Evolutionary conservation across 2,113 vertebrate genomes (phyloP), one percentile per base, ranked within the genome.

Genomic region (Leucosticte australis): DNA sequence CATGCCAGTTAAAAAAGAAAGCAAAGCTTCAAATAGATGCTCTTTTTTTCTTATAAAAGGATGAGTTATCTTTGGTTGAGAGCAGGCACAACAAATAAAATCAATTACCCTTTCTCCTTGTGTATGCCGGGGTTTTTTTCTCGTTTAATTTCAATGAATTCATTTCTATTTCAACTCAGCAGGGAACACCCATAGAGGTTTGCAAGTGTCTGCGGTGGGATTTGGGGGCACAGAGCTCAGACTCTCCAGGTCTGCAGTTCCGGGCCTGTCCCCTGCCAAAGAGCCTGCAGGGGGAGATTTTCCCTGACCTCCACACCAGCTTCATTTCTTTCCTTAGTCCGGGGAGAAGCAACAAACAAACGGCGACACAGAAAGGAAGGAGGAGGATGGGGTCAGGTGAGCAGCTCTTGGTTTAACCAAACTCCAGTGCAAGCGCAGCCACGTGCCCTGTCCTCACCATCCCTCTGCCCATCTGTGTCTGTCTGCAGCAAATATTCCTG

Each of bases 391-490:
- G 56, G 52, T 2, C 82, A 90, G 79, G 63, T 39, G 75, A 88
- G n/a, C 62, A 86, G 63, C 27, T 28, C 59, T 19, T 27, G 73
- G 11, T 76, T 79, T 4, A 87, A 60, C 24, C 67, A 28, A 26
- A 64, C 62, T 39, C 28, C 47, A 79, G 70, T 0, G 60, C 23
- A 46, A 62, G 68, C 42, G 52, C 71, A 81, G 87, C 77, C 35
- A 33, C 1, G 4, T 59, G 83, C 50, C 3, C 0, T 3, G 35
- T 47, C 52, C 81, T 95, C 19, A 0, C 24, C 30, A 13, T 8
- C 41, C 64, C 62, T 56, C 33, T 8, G 7, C 39, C 65, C 87
- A 85, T 79, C 92, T 84, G 87, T 44, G 39, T 26, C 15, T 24
- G 50, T 31, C 62, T 91, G 53, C 65, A 82, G 84, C 4, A 6